Base-by-base conservation (phyloP, 2,797 vertebrate species). In the Cyprinella venusta region DNA sequence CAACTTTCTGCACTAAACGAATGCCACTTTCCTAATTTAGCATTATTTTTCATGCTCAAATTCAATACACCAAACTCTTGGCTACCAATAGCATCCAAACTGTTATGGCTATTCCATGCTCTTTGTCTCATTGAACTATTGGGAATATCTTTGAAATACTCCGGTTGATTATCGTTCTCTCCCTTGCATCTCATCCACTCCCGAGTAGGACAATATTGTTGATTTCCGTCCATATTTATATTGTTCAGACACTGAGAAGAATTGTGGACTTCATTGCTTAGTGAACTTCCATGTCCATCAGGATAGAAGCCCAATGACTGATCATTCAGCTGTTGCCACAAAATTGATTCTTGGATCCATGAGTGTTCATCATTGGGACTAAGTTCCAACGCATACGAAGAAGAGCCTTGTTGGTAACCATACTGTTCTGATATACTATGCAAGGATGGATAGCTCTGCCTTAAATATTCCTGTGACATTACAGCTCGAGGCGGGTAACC, bases 1-100 rank as follows among this genome's bases (percentile, higher is more conserved):
- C 87, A 95, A 93, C 95, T 94, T 69, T 91, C 92, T 91, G 95
- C 93, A 90, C 90, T 91, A 85, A 91, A 92, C 4, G 90, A 92
- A 33, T 92, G 85, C 48, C 86, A 89, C 88, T 89, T 94, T 48
- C 92, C 91, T 85, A 94, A 90, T 84, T 92, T 95, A 71, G 89
- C 87, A 93, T 94, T 95, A 71, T 89, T 87, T 63, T 94, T 95
- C 89, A 96, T 96, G 87, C 96, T 97, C 84, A 99, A 93, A 90
- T 97, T 98, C 84, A 97, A 90, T n/a, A 91, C 94, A 33, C 81
- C 94, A 85, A 90, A 91, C 61, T 89, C 88, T 85, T 56, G 42
- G 16, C 88, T 90, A 77, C 76, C 87, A 50, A 92, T 81, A 48
- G 91, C 87, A 79, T 92, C 78, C 40, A 89, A 81, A 74, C 67